Evolutionary conservation across 2,888 invertebrate genomes (phyloP).

Genomic region (Acanthopleura granulata): DNA sequence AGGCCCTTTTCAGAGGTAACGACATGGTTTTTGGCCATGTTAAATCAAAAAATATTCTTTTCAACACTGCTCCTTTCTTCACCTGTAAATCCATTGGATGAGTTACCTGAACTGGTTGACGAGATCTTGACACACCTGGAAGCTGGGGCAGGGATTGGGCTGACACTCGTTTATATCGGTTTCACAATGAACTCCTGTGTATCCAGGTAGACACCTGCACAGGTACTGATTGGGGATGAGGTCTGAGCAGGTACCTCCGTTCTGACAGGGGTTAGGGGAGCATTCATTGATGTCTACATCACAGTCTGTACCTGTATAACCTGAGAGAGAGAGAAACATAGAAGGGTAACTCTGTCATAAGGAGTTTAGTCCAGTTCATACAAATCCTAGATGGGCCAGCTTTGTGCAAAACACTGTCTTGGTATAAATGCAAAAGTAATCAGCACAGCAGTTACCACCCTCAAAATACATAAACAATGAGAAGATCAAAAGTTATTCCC

Average conservation of each 20-base stretch:
- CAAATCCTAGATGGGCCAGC: too few species aligned
- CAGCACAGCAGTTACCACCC: too few species aligned
- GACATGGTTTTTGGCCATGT: too few species aligned
- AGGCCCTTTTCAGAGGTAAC: too few species aligned
- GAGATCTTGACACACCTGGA: constrained; percentile 78
- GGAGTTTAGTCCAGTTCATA: background rate
- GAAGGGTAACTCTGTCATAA: background rate
- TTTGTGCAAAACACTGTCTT: too few species aligned
- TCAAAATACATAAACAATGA: too few species aligned
- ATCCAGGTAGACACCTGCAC: constrained; percentile 72
- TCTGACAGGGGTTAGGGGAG: constrained; percentile 92
- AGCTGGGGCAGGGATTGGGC: constrained; percentile 92
- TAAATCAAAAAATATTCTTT: too few species aligned
- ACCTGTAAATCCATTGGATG: constrained; percentile 36
- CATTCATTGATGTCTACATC: constrained; percentile 93
- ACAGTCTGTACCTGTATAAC: constrained; percentile 72
- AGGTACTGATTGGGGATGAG: constrained; percentile 69
- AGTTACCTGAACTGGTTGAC: constrained; percentile 41
- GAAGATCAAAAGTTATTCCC: too few species aligned
- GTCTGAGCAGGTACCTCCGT: constrained; percentile 82
- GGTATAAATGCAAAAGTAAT: too few species aligned
- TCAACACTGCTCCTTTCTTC: too few species aligned
- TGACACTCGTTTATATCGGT: constrained; percentile 91
- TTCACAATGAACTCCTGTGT: constrained; percentile 75
- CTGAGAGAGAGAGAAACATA: constrained; percentile 25